These are phyloP conservation scores for Girardinichthys multiradiatus DNA, from an alignment of 2,113 vertebrate species.

Conservation along the genomic window DNA sequence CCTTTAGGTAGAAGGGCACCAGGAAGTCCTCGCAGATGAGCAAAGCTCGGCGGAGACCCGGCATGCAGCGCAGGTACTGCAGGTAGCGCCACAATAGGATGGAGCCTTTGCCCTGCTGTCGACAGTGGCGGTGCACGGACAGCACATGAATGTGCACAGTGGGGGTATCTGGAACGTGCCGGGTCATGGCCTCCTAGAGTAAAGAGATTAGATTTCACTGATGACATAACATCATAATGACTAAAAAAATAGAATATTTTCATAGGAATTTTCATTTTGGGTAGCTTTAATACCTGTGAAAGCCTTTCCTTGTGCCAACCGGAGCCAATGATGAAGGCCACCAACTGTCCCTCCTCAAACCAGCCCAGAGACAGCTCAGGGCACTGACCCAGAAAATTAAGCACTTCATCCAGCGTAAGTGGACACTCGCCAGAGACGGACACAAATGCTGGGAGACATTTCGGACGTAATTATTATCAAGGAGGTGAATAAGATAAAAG, in stretches of 20 bases:
- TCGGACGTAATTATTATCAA: background rate
- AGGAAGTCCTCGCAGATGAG: slow-evolving; percentile 83
- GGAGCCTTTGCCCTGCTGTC: slow-evolving; percentile 84
- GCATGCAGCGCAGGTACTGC: slow-evolving; percentile 79
- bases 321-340: slow-evolving; percentile 84
- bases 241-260: background rate
- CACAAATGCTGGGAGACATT: slow-evolving; percentile 74
- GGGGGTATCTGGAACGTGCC: slow-evolving; percentile 69
- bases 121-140: slow-evolving; percentile 82
- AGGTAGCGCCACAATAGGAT: slow-evolving; percentile 84
- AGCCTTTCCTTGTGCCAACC: slow-evolving; percentile 83
- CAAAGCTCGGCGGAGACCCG: slow-evolving; percentile 74
- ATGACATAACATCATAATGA: background rate
- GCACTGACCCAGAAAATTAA: slow-evolving; percentile 79
- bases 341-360: slow-evolving; percentile 84
- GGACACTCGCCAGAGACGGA: slow-evolving; percentile 84
- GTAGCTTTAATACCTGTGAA: slow-evolving; percentile 76
- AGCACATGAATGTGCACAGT: slow-evolving; percentile 83
- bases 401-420: slow-evolving; percentile 80
- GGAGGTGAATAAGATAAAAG: slow-evolving; percentile 8
- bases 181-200: slow-evolving; percentile 80
- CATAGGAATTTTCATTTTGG: background rate
- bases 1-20: slow-evolving; percentile 81
- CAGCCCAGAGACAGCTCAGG: slow-evolving; percentile 83
- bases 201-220: background rate